A percentile compares a stretch with the other conserved stretches of the same genome.
These are phyloP conservation scores for Melipona bicolor DNA, from an alignment of 2,888 invertebrate species.

Conservation along the genomic window DNA sequence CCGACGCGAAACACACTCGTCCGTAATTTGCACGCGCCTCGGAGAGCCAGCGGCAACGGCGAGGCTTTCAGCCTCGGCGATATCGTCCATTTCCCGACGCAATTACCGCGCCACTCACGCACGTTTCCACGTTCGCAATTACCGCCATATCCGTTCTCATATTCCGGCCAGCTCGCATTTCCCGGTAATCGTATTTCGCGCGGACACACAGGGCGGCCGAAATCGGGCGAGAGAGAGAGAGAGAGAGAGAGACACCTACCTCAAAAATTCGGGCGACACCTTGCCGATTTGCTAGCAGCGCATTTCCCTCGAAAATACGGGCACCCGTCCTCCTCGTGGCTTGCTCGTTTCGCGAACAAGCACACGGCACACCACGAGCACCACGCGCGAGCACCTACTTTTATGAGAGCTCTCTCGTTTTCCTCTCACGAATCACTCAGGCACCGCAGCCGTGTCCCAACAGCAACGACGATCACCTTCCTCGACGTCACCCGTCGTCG, in stretches of 20 bases:
- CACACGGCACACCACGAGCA: conserved; percentile 41
- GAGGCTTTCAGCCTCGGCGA: conserved; percentile 15
- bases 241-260: conserved; percentile 65
- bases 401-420: no score
- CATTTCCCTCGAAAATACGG: conserved; percentile 69
- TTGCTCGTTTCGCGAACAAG: conserved; percentile 28
- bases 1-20: not conserved
- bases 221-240: not conserved
- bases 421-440: conserved; percentile 34
- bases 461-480: conserved; percentile 22
- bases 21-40: conserved; percentile 30
- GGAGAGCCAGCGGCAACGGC: conserved; percentile 8
- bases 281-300: conserved; percentile 77
- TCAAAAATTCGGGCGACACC: conserved; percentile 79
- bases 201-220: not conserved
- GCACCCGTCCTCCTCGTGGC: conserved; percentile 31
- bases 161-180: not conserved
- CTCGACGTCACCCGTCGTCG: conserved; percentile 3
- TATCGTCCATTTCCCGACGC: conserved; percentile 20
- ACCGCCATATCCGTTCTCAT: not conserved
- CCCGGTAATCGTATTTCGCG: not conserved
- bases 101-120: conserved; percentile 14
- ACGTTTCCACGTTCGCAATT: not conserved
- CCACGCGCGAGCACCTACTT: not conserved
- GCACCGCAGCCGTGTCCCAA: not conserved